Conservation (phyloP, 2,888 invertebrate genomes). For the Saturnia japonica region DNA sequence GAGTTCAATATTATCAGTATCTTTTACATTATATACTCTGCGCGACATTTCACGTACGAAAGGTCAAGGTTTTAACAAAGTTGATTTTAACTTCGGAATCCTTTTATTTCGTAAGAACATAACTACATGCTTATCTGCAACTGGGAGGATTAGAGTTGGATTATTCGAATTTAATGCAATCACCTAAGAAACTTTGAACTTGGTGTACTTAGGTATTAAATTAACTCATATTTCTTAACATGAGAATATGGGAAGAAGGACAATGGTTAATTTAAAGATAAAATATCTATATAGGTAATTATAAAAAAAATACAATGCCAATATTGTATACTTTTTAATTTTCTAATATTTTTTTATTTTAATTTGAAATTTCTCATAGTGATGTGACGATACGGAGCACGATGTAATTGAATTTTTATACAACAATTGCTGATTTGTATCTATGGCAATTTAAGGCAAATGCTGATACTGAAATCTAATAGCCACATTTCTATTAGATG, state of each 20-base stretch:
- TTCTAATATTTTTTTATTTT: too few relatives aligned
- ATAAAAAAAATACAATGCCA: too few relatives aligned
- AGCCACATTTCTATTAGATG: too few relatives aligned
- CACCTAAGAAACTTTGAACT: not conserved
- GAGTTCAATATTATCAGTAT: conserved; percentile 16
- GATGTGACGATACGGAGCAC: not conserved
- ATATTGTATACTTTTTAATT: too few relatives aligned
- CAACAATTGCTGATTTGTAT: not conserved
- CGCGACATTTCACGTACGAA: conserved; percentile 10
- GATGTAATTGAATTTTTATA: not conserved
- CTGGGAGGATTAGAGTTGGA: not conserved
- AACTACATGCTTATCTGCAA: not conserved
- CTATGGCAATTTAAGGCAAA: not conserved
- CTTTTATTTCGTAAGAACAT: not conserved
- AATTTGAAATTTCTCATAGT: too few relatives aligned
- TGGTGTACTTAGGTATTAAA: not conserved
- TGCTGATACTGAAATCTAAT: not conserved
- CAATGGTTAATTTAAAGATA: not conserved
- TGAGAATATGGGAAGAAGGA: not conserved
- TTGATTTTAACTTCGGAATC: not conserved
- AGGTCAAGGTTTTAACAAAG: conserved; percentile 14
- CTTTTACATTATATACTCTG: conserved; percentile 21
- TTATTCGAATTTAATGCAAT: conserved; percentile 5
- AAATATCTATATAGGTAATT: too few relatives aligned
- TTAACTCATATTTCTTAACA: not conserved